Evolutionary conservation across 2,888 invertebrate genomes (phyloP), one percentile per base, ranked within the genome.

Genomic region (Oscheius myriophilus): DNA sequence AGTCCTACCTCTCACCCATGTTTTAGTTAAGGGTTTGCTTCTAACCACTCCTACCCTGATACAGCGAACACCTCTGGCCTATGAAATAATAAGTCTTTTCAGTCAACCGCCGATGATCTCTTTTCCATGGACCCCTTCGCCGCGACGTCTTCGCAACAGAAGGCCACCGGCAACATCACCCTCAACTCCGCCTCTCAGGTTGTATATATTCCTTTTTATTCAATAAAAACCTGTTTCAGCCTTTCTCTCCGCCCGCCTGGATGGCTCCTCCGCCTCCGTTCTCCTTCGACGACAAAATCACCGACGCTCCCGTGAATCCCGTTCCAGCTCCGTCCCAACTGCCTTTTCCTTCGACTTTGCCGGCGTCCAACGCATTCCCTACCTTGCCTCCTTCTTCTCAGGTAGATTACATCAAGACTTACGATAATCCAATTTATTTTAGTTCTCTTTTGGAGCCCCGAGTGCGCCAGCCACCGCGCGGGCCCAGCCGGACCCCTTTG

Each of bases 201-300:
- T 25, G 7, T 9, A 3, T 6, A 33, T 33, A 3, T 3, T 33
- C 33, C 3, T 33, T 43, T 21, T 21, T 21, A 12, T 43, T 18
- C n/a, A 57, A 42, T 58, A 18, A 42, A 6, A 11, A 18, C 23
- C 43, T 14, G 14, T 23, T 14, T 25, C 21, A 61, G 57, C 53
- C 69, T 11, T 67, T 70, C 23, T 72, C 72, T 33, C 73, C 73
- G n/a, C 73, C 73, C 12, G 61, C 63, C 23, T 70, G 61, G 43
- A 45, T 70, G 54, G 73, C 73, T 52, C 73, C 73, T 21, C 67
- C 73, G 21, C 70, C 70, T 55, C 73, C 73, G 0, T 51, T 46
- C 21, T 46, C 67, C 14, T 61, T 45, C 25, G 58, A 58, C 16
- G 33, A 49, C 18, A 46, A 46, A 46, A 41, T 16, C 39, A 14